Base-by-base conservation (phyloP, 1,140 invertebrate genomes). In the Eubasilissa regina region DNA sequence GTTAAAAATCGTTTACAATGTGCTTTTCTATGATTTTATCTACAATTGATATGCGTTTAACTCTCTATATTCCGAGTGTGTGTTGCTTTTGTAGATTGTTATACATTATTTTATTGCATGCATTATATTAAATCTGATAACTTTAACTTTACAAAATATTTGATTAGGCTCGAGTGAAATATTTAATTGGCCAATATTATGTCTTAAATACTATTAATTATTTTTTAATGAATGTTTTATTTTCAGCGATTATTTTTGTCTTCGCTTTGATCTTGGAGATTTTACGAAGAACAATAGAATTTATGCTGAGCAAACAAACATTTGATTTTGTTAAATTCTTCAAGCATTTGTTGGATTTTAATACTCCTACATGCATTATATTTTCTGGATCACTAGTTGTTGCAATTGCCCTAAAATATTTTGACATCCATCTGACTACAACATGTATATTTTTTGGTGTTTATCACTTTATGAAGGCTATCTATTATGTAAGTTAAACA, bases 271-370 rank as follows among this genome's bases (percentile, higher is more conserved):
- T 64, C 1, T 64, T 64, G 10, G 35, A 64, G 35, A 13, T 64
- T 44, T 43, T 64, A 0, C 60, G 35, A 64, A 64, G 35, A 35
- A 43, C 13, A n/a, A n/a, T 64, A 12, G 21, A 43, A 13, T 12
- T 13, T 64, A 35, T 58, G 4, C 17, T 58, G 12, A 10, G 11
- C 17, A 3, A 15, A 6, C 17, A 6, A 64, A 1, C n/a, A 35
- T 44, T 64, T 1, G 19, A 64, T 35, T 64, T 0, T 64, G 7
- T 12, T n/a, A 64, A 13, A 25, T 64, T 64, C 35, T 64, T 10
- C 60, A 64, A 35, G 13, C 60, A 64, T 64, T 0, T 64, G 6
- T 64, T 64, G 3, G 60, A 58, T 58, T 58, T 58, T 8, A 58
- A 58, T 21, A 58, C 9, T 19, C 21, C 12, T 19, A 58, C 17